Evolutionary conservation across 2,797 vertebrate genomes (phyloP), one percentile per base, ranked within the genome.

Genomic region (Girardinus metallicus): DNA sequence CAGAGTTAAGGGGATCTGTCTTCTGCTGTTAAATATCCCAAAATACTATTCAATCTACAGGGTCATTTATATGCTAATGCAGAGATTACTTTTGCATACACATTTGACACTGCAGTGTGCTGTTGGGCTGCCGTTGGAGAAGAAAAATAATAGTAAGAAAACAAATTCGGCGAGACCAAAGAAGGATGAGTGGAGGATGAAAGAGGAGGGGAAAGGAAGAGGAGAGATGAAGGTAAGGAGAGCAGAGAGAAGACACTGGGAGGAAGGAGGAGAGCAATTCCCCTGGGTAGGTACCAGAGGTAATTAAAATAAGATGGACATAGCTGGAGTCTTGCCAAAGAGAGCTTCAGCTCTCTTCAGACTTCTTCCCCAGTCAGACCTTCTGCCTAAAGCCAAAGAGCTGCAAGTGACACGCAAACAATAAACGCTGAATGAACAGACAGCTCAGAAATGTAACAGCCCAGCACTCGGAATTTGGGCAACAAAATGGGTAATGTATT

Each of bases 21-120:
- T 91, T 93, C 92, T 92, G 88, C 90, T 86, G 90, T 93, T 94
- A 94, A 94, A 95, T 94, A 92, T 94, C 89, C 92, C 91, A 94
- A 95, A 95, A 95, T 93, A 93, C 95, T 91, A 89, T 95, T 95
- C 93, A 94, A 92, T 96, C 94, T 92, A 91, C 89, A 89, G 89
- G 89, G 91, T 94, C 91, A 93, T 96, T 96, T 96, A 95, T 96
- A 96, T 96, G 95, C 95, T 96, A 96, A 96, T 96, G 87, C 82
- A 80, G 85, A 91, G 92, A 94, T 95, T 95, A 94, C 88, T 91
- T 91, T 92, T 88, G 89, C 88, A 88, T 82, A 88, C 87, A 88
- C 89, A 90, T 93, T 91, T 92, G 80, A 92, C 71, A 80, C 88
- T 86, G 83, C 87, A 80, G 68, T 75, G 77, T 73, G 88, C 80